A percentile compares a stretch with the other conserved stretches of the same genome.
These are phyloP conservation scores for Drosophila pectinifera DNA, from an alignment of 1,140 invertebrate genomes.

Conservation along the genomic window DNA sequence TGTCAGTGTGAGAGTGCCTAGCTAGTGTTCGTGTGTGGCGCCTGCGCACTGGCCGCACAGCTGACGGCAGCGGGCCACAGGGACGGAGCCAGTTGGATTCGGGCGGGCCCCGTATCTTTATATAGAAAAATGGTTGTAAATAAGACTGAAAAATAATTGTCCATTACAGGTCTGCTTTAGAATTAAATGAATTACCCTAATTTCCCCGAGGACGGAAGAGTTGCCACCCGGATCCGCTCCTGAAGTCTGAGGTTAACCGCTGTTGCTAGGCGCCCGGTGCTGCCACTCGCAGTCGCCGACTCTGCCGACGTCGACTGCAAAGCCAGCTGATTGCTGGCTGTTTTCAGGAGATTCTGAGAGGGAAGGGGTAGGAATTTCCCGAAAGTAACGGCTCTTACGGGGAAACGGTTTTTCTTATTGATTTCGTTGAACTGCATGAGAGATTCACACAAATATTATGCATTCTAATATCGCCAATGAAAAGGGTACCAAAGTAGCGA, in stretches of 20 bases:
- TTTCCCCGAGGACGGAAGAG: not conserved
- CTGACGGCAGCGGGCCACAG: slow-evolving; percentile 35
- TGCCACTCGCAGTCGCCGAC: slow-evolving; percentile 15
- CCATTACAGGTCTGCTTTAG: not conserved
- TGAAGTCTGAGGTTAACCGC: slow-evolving; percentile 30
- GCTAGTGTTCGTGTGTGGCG: slow-evolving; percentile 47
- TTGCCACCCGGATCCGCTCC: slow-evolving; percentile 21
- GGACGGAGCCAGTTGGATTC: slow-evolving; percentile 3
- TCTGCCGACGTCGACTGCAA: slow-evolving; percentile 37
- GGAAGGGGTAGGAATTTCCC: slow-evolving; percentile 32
- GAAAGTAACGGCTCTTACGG: slow-evolving; percentile 53
- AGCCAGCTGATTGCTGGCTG: slow-evolving; percentile 50
- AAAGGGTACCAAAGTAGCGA: slow-evolving; percentile 3
- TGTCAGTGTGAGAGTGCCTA: slow-evolving; percentile 14
- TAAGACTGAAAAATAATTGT: no score
- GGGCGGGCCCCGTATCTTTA: not conserved
- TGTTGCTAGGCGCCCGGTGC: slow-evolving; percentile 48
- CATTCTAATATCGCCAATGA: slow-evolving; percentile 21
- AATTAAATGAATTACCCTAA: not conserved
- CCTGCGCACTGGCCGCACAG: slow-evolving; percentile 51
- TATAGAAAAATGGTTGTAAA: no score
- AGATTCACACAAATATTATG: slow-evolving; percentile 35
- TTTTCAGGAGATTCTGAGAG: slow-evolving; percentile 1
- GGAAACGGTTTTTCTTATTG: slow-evolving; percentile 54
- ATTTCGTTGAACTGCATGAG: slow-evolving; percentile 44